These are phyloP conservation scores for Acleris emargana DNA, from an alignment of 2,888 invertebrate species.

Conservation along the genomic window DNA sequence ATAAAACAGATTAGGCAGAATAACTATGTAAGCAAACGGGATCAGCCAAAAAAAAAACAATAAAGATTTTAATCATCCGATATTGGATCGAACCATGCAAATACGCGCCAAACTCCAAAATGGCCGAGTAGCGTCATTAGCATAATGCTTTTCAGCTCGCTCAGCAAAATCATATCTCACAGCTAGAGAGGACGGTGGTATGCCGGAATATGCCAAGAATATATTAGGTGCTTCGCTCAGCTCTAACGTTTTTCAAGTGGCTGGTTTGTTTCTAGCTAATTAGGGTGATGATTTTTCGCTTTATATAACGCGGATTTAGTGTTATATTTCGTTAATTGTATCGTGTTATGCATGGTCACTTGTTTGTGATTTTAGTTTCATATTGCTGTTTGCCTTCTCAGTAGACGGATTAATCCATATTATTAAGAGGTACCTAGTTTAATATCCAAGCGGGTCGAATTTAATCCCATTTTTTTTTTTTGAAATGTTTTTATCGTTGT, in stretches of 20 bases:
- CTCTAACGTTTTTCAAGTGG: neutral
- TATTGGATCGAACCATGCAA: constrained; percentile 35
- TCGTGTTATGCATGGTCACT: too few relatives aligned
- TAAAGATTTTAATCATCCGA: constrained; percentile 36
- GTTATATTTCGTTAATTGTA: too few relatives aligned
- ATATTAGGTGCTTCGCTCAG: neutral
- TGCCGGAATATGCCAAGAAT: constrained; percentile 4
- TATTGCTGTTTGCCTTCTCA: too few relatives aligned
- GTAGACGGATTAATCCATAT: too few relatives aligned
- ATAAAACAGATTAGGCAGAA: neutral
- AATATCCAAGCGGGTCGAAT: too few relatives aligned
- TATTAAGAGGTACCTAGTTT: too few relatives aligned
- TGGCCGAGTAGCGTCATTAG: constrained; percentile 36
- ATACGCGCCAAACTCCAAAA: constrained; percentile 29
- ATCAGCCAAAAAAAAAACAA: constrained; percentile 19
- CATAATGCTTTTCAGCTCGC: constrained; percentile 42
- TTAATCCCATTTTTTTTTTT: too few relatives aligned
- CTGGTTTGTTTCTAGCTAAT: too few relatives aligned
- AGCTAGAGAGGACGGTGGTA: constrained; percentile 11
- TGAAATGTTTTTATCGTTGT: too few relatives aligned
- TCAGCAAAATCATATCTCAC: constrained; percentile 40
- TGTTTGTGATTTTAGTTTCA: too few relatives aligned
- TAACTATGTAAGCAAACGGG: neutral
- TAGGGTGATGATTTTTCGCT: too few relatives aligned
- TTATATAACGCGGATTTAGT: too few relatives aligned